These are phyloP conservation scores for Nomia melanderi DNA, from an alignment of 1,140 invertebrate genomes.

Conservation along the genomic window DNA sequence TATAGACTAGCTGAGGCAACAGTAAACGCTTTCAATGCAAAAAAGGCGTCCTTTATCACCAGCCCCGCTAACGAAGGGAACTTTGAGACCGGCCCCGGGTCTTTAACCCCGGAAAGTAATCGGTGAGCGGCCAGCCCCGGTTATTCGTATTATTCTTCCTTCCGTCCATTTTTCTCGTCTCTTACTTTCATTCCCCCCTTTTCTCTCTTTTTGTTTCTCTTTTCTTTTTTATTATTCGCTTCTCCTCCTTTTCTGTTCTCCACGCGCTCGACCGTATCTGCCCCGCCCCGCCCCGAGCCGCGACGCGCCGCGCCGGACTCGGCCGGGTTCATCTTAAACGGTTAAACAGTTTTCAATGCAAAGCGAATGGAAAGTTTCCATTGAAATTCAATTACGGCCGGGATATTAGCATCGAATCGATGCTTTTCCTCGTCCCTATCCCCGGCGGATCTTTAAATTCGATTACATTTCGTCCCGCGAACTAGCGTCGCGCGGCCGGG, in stretches of 20 bases:
- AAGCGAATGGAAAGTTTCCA: slow-evolving; percentile 31
- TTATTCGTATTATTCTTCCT: slow-evolving; percentile 18
- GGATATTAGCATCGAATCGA: slow-evolving; percentile 26
- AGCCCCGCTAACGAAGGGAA: slow-evolving; percentile 48
- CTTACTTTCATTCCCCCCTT: not conserved
- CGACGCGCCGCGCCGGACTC: too few species aligned
- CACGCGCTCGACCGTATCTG: too few species aligned
- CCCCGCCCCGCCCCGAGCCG: too few species aligned
- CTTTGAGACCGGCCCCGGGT: slow-evolving; percentile 30
- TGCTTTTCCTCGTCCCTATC: not conserved
- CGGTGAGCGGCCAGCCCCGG: not conserved
- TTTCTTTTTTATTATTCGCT: too few species aligned
- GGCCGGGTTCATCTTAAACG: slow-evolving; percentile 2
- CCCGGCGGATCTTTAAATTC: slow-evolving; percentile 15
- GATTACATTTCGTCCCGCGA: not conserved
- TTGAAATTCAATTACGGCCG: slow-evolving; percentile 36
- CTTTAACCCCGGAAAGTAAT: slow-evolving; percentile 48
- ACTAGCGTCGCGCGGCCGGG: not conserved
- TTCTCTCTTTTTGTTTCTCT: not conserved
- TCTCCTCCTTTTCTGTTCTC: too few species aligned
- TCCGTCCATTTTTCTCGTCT: too few species aligned
- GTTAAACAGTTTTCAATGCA: slow-evolving; percentile 30
- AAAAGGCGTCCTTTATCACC: slow-evolving; percentile 69
- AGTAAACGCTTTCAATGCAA: slow-evolving; percentile 58
- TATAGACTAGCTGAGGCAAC: slow-evolving; percentile 38